Base-by-base conservation (phyloP, 1,140 invertebrate genomes). In the Pararge aegeria region DNA sequence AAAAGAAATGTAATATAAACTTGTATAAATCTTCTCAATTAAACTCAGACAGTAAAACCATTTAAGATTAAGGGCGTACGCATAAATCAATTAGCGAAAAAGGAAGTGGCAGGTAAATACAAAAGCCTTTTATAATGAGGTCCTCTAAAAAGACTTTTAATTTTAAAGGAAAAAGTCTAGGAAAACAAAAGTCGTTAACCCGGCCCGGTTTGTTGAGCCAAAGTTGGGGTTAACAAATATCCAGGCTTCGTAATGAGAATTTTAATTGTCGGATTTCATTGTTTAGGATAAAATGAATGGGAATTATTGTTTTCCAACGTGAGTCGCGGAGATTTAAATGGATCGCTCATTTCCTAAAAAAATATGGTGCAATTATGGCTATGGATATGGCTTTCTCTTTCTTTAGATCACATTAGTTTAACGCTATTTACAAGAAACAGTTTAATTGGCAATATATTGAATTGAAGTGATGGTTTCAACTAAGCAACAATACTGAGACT, bases 181-280 rank as follows among this genome's bases (percentile, higher is more conserved):
- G 5, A 46, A 46, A 20, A 46, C 6, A 20, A 20, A 12, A 16
- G 18, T 20, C 42, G 18, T 46, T 20, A 7, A 46, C 10, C 42
- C n/a, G 27, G 7, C 7, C 19, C 3, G 4, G 42, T 46, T 46
- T 20, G 19, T 42, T 42, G 38, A 42, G n/a, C 42, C 42, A 5
- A 20, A 46, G 42, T 46, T n/a, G 42, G 42, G 42, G 42, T 46
- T 19, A 18, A 20, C 42, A 46, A 46, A 46, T 46, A 46, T n/a
- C 42, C 42, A 20, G 12, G 42, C 18, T 44, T 20, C 42, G 20
- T 46, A 46, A 46, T 46, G 42, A 20, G 42, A 46, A 46, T 46
- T 46, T 46, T 46, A 46, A 46, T 46, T 46, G 42, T 46, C 20
- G 19, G 42, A 46, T 46, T 46, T 46, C 42, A 46, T 46, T 46